Evolutionary conservation across 2,888 invertebrate species (phyloP), one percentile per base, ranked within the genome.

Genomic region (Drosophila phalerata): DNA sequence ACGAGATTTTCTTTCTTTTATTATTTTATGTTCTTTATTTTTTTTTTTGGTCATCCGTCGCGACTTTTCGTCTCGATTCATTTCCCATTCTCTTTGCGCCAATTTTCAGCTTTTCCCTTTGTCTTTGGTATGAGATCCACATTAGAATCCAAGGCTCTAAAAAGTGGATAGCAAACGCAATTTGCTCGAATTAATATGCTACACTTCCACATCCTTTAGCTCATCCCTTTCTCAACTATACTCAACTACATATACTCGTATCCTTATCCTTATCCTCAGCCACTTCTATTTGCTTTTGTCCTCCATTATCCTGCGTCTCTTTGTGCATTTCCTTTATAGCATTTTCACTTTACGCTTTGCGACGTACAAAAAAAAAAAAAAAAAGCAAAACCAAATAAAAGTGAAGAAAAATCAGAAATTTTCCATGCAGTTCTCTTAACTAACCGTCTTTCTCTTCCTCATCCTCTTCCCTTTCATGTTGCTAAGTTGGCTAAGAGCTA

Each of bases 291-390:
- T 56, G 15, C 61, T 42, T 32, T 60, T 57, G 19, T 53, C 34
- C 48, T 58, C 49, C 64, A 38, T 48, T 61, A 64, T 47, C 13
- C 40, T 25, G 15, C 38, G 61, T 53, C 52, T 55, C 58, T 37
- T 3, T 66, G 66, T 83, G 72, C 81, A 78, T 76, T 81, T 83
- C 76, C 78, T 74, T 83, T 73, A 71, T 71, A 73, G 62, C 81
- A 76, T 73, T 83, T 81, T 67, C 77, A 73, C 69, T 73, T 77
- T 51, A 66, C 55, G 61, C 69, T 58, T 47, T 68, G 51, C 53
- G n/a, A 38, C 53, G 34, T 52, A 67, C 32, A 19, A 37, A 25
- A 42, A 40, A 47, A 57, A 51, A 19, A 13, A 5, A 8, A 28
- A 28, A 8, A 28, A 28, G 19, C 19, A 19, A 28, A 25, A 25